Conservation (phyloP, 1,140 invertebrate genomes). For the Zaprionus taronus region DNA sequence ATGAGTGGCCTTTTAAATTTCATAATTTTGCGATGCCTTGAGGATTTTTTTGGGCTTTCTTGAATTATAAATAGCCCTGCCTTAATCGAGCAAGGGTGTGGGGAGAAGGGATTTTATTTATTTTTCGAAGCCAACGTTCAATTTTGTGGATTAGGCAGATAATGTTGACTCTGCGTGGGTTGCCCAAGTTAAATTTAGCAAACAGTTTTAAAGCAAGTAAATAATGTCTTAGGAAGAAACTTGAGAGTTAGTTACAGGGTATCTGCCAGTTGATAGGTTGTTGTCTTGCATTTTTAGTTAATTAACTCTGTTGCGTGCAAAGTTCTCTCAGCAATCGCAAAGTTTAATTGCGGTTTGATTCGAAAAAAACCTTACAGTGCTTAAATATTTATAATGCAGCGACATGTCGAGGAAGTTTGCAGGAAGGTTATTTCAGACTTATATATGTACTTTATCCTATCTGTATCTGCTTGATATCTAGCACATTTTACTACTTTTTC, state of each 20-base stretch:
- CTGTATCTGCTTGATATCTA: too few relatives aligned
- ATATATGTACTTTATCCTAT: background rate
- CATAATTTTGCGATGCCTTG: slow-evolving; percentile 19
- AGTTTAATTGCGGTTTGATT: background rate
- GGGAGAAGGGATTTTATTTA: background rate
- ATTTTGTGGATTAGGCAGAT: background rate
- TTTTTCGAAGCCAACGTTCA: background rate
- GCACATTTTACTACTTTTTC: background rate
- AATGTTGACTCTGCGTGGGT: background rate
- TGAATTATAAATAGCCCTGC: slow-evolving; percentile 24
- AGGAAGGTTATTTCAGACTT: background rate
- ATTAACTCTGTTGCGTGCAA: background rate
- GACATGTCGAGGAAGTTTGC: background rate
- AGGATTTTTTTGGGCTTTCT: background rate
- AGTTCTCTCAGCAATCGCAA: background rate
- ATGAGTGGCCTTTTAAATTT: slow-evolving; percentile 54
- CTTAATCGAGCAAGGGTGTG: too few relatives aligned
- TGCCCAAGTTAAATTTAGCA: background rate
- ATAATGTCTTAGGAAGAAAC: background rate
- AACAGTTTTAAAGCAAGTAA: background rate
- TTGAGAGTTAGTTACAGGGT: background rate
- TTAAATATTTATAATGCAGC: slow-evolving; percentile 22
- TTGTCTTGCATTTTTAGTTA: background rate
- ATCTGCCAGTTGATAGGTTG: background rate
- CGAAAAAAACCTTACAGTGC: background rate